Evolutionary conservation across 2,113 vertebrate species (phyloP), one percentile per base, ranked within the genome.

Genomic region (Sinocyclocheilus anophthalmus): DNA sequence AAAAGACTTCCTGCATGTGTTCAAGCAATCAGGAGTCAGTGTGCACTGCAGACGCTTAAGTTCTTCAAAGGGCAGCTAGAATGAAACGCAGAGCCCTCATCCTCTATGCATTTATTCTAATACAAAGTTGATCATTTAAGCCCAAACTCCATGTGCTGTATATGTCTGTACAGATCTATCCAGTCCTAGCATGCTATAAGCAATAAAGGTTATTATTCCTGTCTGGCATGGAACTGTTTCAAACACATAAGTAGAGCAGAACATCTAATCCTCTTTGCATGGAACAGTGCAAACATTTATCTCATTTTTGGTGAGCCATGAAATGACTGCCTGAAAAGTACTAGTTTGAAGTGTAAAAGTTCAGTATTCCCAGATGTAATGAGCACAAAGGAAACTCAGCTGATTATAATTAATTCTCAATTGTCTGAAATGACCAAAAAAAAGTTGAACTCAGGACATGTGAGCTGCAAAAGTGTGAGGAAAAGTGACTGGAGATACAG

Each of bases 1-100:
- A 53, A 67, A 65, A 39, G 9, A 13, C 11, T 16, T 85, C 45
- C 75, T 69, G 70, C 63, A 72, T 87, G 81, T 79, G 84, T 70
- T 87, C 3, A 84, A 87, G 37, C 33, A 50, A 84, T 84, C 81
- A 72, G 53, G 14, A 53, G 73, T 13, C n/a, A 20, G 57, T 10
- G 48, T 57, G 73, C 2, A 11, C 42, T 45, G 42, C 42, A 50
- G 73, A 55, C 24, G 59, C 5, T 33, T 1, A 37, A 57, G 33
- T 11, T 78, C 63, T 86, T 86, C 24, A 86, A 57, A 77, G 45
- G 18, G 33, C 11, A 69, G 45, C 11, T 53, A 5, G 0, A 16
- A 42, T 33, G 5, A 45, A 75, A 86, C 3, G 13, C 42, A 76
- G 5, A 76, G 10, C n/a, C 9, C 11, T 50, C 11, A 26, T 22